Conservation (phyloP, 2,888 invertebrate species). For the Steinernema carpocapsae region DNA sequence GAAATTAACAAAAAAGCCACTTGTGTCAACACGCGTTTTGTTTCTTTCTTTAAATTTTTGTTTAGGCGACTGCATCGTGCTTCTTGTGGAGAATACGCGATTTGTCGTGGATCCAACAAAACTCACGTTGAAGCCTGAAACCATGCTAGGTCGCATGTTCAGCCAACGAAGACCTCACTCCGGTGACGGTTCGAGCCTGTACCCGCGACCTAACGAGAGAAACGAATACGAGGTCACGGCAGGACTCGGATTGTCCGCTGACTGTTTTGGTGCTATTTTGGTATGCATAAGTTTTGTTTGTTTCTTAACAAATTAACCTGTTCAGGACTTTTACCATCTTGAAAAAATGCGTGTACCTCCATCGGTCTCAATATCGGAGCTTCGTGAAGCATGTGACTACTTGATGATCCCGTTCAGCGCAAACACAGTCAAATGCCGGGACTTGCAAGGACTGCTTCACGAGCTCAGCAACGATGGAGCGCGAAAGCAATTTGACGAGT, state of each 20-base stretch:
- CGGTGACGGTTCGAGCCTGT: slow-evolving; percentile 65
- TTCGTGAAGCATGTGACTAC: slow-evolving; percentile 98
- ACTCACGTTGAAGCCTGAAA: slow-evolving; percentile 92
- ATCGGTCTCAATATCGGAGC: slow-evolving; percentile 90
- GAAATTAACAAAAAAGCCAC: background rate
- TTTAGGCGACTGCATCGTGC: slow-evolving; percentile 75
- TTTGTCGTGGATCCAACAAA: slow-evolving; percentile 76
- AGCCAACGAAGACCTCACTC: background rate
- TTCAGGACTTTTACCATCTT: slow-evolving; percentile 50
- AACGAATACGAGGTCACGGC: slow-evolving; percentile 88
- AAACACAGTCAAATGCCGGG: slow-evolving; percentile 79
- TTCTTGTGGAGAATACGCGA: slow-evolving; percentile 94
- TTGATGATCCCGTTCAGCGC: slow-evolving; percentile 96
- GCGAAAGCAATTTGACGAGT: slow-evolving; percentile 90
- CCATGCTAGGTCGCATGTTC: slow-evolving; percentile 82
- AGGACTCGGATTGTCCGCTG: slow-evolving; percentile 83
- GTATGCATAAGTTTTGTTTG: slow-evolving; percentile 48
- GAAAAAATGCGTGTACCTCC: slow-evolving; percentile 79
- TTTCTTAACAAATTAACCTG: background rate
- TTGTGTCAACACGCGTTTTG: background rate
- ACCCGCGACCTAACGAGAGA: slow-evolving; percentile 81
- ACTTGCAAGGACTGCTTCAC: slow-evolving; percentile 83
- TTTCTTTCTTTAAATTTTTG: background rate
- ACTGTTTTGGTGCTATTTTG: slow-evolving; percentile 90
- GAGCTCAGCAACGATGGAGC: slow-evolving; percentile 99